Conservation (phyloP, 2,888 invertebrate genomes). For the Callinectes sapidus region DNA sequence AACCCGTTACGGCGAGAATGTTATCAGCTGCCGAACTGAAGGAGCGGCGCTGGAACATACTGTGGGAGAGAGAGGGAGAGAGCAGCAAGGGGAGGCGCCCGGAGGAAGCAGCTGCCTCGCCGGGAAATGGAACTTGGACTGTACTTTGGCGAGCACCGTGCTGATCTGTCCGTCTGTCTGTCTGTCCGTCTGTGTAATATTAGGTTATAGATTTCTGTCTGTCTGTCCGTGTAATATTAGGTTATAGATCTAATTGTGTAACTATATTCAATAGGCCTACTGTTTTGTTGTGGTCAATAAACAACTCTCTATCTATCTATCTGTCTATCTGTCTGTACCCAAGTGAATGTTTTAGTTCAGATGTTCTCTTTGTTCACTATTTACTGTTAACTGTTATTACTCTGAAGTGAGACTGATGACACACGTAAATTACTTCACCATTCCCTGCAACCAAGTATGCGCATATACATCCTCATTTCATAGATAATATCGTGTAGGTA, state of each 20-base stretch:
- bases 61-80: conserved; percentile 7
- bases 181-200: background rate
- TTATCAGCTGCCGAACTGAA: conserved; percentile 21
- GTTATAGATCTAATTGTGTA: too few species aligned
- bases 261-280: too few species aligned
- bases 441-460: background rate
- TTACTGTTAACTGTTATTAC: too few species aligned
- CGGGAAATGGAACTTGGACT: conserved; percentile 9
- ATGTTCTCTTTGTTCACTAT: too few species aligned
- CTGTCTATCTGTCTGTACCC: background rate
- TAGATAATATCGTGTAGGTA: background rate
- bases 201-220: too few species aligned
- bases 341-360: background rate
- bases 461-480: background rate
- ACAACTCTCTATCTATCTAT: too few species aligned
- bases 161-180: too few species aligned
- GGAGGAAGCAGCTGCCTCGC: background rate
- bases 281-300: too few species aligned
- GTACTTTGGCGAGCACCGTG: background rate
- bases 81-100: background rate
- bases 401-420: background rate
- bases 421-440: background rate
- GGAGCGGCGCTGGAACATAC: background rate
- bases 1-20: conserved; percentile 9
- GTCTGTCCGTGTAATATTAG: too few species aligned